These are phyloP conservation scores for Drosophila prolongata DNA, from an alignment of 2,888 invertebrate genomes.

Conservation along the genomic window DNA sequence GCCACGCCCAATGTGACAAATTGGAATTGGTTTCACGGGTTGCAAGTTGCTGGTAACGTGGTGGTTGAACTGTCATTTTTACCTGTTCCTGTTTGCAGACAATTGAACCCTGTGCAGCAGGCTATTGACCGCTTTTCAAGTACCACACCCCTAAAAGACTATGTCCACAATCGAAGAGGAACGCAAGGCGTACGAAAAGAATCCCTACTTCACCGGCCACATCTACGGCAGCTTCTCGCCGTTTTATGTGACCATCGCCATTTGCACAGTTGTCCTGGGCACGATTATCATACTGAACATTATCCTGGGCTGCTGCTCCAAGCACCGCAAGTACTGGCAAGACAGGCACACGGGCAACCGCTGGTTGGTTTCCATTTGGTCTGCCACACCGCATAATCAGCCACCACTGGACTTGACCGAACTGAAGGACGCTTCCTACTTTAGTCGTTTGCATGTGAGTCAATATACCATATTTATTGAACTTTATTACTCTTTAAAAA, in stretches of 20 bases:
- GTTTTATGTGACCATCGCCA: conserved; percentile 92
- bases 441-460: conserved; percentile 81
- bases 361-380: conserved; percentile 93
- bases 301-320: conserved; percentile 92
- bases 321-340: conserved; percentile 92
- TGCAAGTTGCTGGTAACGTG: conserved; percentile 19
- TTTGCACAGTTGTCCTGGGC: conserved; percentile 90
- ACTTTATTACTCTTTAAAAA: neutral
- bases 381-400: conserved; percentile 92
- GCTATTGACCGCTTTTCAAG: conserved; percentile 21
- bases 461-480: neutral
- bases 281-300: conserved; percentile 91
- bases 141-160: conserved; percentile 61
- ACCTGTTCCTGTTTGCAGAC: conserved; percentile 35
- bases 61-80: conserved; percentile 36
- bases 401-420: conserved; percentile 92
- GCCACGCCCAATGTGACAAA: conserved; percentile 65
- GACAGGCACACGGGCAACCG: conserved; percentile 92
- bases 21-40: conserved; percentile 15
- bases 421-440: conserved; percentile 86
- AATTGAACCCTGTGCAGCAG: conserved; percentile 38
- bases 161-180: conserved; percentile 89
- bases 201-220: conserved; percentile 87
- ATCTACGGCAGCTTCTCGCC: conserved; percentile 91
- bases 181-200: conserved; percentile 87